Conservation (phyloP, 2,113 vertebrate genomes). For the Spizaetus ornatus region DNA sequence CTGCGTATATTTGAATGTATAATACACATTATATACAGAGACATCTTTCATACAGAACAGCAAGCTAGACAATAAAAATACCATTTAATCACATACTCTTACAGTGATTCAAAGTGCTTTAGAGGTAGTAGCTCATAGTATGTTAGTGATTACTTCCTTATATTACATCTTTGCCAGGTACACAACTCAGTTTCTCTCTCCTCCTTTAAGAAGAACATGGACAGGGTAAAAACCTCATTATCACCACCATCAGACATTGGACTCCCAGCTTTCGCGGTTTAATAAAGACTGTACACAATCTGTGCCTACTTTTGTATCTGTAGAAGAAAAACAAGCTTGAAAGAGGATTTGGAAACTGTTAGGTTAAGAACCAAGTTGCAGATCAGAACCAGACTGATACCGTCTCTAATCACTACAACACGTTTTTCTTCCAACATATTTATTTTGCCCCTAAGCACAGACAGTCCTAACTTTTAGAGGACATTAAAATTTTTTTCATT, state of each 20-base stretch:
- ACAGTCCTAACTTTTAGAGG: background rate
- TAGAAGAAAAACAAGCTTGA: background rate
- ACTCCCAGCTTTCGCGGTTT: background rate
- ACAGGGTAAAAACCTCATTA: background rate
- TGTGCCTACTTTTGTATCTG: background rate
- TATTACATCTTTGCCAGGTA: background rate
- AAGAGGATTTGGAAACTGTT: background rate
- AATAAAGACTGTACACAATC: background rate
- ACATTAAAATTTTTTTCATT: background rate
- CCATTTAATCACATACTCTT: background rate
- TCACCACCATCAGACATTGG: background rate
- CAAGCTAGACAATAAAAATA: background rate
- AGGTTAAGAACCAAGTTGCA: background rate
- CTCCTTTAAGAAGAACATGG: background rate
- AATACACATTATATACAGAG: background rate
- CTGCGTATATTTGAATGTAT: background rate
- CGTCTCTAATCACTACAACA: background rate
- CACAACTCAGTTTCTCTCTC: background rate
- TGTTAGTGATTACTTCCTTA: background rate
- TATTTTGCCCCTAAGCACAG: background rate
- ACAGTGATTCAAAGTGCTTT: background rate
- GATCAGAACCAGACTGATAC: background rate
- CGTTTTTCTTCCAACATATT: fast-evolving
- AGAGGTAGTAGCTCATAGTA: background rate
- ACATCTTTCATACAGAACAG: background rate